A percentile compares a stretch with the other conserved stretches of the same genome.
These are phyloP conservation scores for Fratercula arctica DNA, from an alignment of 2,797 vertebrate genomes.

Conservation along the genomic window DNA sequence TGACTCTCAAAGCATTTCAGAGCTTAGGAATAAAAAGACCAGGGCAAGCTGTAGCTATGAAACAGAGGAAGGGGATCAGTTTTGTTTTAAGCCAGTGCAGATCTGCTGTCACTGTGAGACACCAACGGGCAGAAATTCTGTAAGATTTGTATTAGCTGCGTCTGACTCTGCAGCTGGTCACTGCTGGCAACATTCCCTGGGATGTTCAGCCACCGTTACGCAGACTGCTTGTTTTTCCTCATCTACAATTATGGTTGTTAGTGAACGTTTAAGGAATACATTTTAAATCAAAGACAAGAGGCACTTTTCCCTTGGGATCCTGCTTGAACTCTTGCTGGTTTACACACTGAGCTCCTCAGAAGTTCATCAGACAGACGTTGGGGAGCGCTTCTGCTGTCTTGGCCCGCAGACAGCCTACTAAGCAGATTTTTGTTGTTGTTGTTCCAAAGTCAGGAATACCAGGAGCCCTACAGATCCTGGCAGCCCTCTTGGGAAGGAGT, in stretches of 20 bases:
- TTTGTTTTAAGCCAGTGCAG: background rate
- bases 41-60: background rate
- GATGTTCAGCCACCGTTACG: background rate
- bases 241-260: background rate
- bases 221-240: background rate
- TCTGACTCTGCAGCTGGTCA: background rate
- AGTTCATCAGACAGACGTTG: background rate
- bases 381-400: background rate
- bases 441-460: background rate
- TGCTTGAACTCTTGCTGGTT: background rate
- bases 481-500: background rate
- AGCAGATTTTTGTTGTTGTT: background rate
- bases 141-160: background rate
- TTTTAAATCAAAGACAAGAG: background rate
- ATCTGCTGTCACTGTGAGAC: background rate
- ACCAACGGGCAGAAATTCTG: background rate
- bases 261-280: background rate
- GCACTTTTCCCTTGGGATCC: background rate
- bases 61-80: background rate
- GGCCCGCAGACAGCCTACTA: background rate
- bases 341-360: background rate
- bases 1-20: background rate
- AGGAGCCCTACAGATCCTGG: background rate
- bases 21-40: background rate
- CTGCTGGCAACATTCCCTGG: background rate